These are phyloP conservation scores for Spheniscus mendiculus DNA, from an alignment of 2,113 vertebrate species.

Conservation along the genomic window DNA sequence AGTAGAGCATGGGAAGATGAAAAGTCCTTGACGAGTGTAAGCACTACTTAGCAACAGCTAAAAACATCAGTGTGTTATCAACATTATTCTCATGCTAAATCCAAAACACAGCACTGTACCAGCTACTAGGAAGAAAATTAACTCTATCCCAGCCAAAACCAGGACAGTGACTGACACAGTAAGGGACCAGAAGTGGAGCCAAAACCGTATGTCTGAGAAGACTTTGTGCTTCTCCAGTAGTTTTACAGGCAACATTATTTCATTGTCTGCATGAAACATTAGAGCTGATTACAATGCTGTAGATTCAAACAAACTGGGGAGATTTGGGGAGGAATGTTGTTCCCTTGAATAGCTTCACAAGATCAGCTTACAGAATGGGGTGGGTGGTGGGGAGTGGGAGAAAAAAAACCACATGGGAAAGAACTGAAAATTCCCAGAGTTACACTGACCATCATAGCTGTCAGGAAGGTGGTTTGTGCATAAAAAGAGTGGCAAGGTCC, in stretches of 20 bases:
- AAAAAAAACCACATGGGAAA: neutral
- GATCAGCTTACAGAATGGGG: neutral
- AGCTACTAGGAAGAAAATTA: no score
- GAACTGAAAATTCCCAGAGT: neutral
- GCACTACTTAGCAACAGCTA: no score
- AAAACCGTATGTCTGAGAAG: neutral
- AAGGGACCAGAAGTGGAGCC: neutral
- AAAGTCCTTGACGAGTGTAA: no score
- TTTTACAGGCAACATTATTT: neutral
- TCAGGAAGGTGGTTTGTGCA: neutral
- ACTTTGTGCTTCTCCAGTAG: neutral
- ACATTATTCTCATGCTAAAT: no score
- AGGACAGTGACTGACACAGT: neutral
- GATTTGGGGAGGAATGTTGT: neutral
- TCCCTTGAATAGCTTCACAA: neutral
- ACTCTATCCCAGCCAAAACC: no score
- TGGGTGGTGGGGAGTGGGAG: neutral
- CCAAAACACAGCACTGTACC: no score
- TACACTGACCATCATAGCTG: neutral
- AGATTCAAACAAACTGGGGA: neutral
- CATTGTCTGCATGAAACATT: neutral
- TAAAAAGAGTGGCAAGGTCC: neutral
- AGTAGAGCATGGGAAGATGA: no score
- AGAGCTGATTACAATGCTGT: neutral
- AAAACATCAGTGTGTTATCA: no score